phyloP scores from a whole-genome alignment of 2,113 vertebrate species.

The Ammospiza nelsoni region DNA sequence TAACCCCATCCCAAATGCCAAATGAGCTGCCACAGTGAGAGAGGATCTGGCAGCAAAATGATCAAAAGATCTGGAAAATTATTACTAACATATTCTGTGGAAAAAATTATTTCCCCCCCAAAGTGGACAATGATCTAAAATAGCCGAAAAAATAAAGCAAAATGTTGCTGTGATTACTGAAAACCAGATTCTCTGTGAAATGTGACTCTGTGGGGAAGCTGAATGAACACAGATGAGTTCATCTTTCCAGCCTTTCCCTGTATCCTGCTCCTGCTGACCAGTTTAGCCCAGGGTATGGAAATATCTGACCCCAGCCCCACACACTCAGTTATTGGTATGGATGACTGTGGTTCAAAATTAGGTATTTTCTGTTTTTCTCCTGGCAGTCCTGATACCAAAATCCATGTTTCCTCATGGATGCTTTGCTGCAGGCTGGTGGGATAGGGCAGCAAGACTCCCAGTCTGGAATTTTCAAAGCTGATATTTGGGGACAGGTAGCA shows the following conservation, averaged over 20 bases:
- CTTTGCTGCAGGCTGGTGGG: not conserved
- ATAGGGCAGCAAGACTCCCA: not conserved
- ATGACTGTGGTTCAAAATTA: rapidly evolving
- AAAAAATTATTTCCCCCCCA: not conserved
- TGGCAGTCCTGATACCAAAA: not conserved
- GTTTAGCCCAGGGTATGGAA: not conserved
- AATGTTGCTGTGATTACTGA: not conserved
- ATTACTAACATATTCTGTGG: not conserved
- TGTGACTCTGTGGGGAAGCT: not conserved
- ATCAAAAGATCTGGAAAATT: conserved; percentile 37
- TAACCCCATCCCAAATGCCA: conserved; percentile 41
- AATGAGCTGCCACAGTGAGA: not conserved
- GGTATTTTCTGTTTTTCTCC: not conserved
- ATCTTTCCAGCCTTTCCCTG: not conserved
- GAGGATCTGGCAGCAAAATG: not conserved
- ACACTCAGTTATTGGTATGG: not conserved
- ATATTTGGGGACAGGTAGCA: not conserved
- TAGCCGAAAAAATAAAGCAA: not conserved
- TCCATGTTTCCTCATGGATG: rapidly evolving
- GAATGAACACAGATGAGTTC: not conserved
- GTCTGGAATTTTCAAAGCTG: not conserved
- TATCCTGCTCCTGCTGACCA: not conserved
- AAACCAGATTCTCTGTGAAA: not conserved
- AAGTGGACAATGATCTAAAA: not conserved
- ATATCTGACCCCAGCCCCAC: not conserved